Conservation (phyloP, 2,888 invertebrate species). For the Sinopyrophorus schimmeli region DNA sequence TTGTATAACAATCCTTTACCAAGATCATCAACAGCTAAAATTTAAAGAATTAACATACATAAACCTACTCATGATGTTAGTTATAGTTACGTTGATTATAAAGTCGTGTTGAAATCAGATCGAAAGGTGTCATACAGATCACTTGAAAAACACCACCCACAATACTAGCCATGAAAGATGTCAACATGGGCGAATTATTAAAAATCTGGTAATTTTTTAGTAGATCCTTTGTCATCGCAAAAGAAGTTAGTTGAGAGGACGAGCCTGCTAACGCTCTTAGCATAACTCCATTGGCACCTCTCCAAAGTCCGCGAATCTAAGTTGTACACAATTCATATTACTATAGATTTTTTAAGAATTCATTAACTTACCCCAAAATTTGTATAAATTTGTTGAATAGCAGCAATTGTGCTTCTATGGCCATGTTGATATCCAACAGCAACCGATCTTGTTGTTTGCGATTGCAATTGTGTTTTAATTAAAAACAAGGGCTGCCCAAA, state of each 20-base stretch:
- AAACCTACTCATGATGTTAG: background rate
- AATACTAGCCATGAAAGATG: conserved; percentile 70
- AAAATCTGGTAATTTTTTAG: conserved; percentile 48
- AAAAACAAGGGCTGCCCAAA: conserved; percentile 74
- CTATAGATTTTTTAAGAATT: background rate
- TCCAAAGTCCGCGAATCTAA: conserved; percentile 68
- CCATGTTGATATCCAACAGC: conserved; percentile 85
- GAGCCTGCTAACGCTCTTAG: conserved; percentile 78
- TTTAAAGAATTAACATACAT: background rate
- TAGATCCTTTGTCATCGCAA: conserved; percentile 66
- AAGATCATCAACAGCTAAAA: conserved; percentile 62
- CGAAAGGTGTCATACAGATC: conserved; percentile 81
- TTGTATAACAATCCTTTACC: conserved; percentile 69
- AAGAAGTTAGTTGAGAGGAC: conserved; percentile 81
- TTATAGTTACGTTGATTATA: conserved; percentile 77
- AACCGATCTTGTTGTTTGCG: conserved; percentile 70
- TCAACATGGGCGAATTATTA: conserved; percentile 58
- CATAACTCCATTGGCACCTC: conserved; percentile 74
- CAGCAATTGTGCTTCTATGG: conserved; percentile 64
- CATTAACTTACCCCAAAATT: conserved; percentile 59
- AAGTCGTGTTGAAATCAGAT: conserved; percentile 84
- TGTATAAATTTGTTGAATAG: conserved; percentile 58
- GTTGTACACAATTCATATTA: background rate
- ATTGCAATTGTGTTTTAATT: conserved; percentile 87
- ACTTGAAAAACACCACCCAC: conserved; percentile 77